These are phyloP conservation scores for Balaeniceps rex DNA, from an alignment of 2,113 vertebrate genomes.

Conservation along the genomic window DNA sequence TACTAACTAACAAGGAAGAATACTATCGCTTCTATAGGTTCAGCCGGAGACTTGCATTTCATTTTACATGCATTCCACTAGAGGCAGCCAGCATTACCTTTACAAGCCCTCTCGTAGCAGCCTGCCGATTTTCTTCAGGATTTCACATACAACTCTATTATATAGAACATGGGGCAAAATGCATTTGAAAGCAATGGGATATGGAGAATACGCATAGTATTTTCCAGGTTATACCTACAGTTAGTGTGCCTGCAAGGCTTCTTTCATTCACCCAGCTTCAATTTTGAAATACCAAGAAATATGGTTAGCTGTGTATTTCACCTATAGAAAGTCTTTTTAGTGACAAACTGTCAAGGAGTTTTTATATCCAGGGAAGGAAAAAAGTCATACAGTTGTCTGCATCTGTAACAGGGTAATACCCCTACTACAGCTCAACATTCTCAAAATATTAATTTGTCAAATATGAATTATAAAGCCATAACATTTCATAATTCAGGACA, in stretches of 20 bases:
- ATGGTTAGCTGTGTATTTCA: not conserved
- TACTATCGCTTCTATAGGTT: fast-evolving
- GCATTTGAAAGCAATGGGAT: fast-evolving
- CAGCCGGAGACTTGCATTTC: not conserved
- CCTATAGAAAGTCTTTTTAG: not conserved
- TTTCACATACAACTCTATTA: not conserved
- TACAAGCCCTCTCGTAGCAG: not conserved
- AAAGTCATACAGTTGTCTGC: not conserved
- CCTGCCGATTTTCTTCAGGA: not conserved
- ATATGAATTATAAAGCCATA: slow-evolving; percentile 56
- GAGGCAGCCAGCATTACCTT: not conserved
- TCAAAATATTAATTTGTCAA: slow-evolving; percentile 54
- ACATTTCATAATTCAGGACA: slow-evolving; percentile 52
- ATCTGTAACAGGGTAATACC: not conserved
- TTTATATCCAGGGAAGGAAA: not conserved
- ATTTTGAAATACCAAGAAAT: not conserved
- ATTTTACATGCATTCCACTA: not conserved
- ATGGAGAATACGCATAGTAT: fast-evolving
- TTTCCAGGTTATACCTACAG: not conserved
- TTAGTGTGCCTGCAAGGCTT: not conserved
- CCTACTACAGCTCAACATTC: not conserved
- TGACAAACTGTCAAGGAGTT: slow-evolving; percentile 19
- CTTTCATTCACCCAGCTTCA: not conserved
- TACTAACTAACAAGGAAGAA: not conserved
- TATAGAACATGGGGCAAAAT: not conserved